phyloP scores from a whole-genome alignment of 2,113 vertebrate species.

The Struthio camelus region DNA sequence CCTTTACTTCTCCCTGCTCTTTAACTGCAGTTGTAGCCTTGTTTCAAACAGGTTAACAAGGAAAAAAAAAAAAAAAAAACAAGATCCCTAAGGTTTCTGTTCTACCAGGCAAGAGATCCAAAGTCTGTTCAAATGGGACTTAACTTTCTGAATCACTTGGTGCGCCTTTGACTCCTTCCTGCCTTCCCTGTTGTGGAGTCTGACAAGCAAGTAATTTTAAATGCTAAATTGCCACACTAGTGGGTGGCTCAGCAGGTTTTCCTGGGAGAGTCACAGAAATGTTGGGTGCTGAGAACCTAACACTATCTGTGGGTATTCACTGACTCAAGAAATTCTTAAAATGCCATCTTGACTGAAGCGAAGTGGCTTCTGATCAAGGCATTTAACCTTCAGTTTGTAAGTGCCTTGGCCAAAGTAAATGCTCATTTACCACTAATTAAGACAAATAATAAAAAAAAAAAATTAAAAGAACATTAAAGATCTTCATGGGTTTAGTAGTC shows the following conservation, averaged over 20 bases:
- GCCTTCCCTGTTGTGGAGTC: not conserved
- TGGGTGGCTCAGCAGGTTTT: not conserved
- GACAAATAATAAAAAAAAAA: no score
- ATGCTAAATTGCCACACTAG: not conserved
- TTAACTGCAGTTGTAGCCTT: not conserved
- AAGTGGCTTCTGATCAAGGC: not conserved
- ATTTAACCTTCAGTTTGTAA: fast-evolving
- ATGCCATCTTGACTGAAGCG: not conserved
- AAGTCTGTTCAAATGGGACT: not conserved
- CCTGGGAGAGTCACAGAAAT: not conserved
- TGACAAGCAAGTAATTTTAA: not conserved
- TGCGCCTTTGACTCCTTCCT: not conserved
- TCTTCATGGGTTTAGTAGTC: not conserved
- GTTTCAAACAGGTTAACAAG: not conserved
- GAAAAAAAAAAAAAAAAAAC: not conserved
- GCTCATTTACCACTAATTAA: not conserved
- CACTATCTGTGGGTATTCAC: not conserved
- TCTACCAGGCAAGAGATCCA: not conserved
- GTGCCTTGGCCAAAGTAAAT: not conserved
- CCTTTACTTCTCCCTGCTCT: not conserved
- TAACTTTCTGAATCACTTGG: not conserved
- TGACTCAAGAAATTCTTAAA: not conserved
- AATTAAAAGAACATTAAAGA: no score
- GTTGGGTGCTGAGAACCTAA: not conserved
- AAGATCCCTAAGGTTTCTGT: not conserved